Percentiles rank a stretch among this genome's conserved stretches.
These are phyloP conservation scores for Gila robusta DNA, from an alignment of 2,797 vertebrate species.

Conservation along the genomic window DNA sequence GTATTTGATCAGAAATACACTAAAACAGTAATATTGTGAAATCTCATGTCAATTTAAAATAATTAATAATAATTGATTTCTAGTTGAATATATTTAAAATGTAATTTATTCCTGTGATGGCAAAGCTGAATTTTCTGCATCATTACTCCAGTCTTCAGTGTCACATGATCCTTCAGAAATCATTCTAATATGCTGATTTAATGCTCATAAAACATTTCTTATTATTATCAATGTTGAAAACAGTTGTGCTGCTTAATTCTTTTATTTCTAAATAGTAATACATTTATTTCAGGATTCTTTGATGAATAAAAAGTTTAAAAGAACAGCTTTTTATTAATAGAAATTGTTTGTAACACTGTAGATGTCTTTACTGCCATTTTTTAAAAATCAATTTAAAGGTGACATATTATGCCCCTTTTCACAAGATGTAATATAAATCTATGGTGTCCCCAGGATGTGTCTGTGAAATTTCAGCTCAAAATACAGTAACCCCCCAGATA, in stretches of 20 bases:
- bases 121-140: background rate
- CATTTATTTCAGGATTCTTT: background rate
- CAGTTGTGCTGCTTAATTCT: background rate
- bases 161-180: background rate
- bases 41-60: background rate
- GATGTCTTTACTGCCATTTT: background rate
- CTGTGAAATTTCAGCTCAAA: too few species aligned
- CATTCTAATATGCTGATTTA: background rate
- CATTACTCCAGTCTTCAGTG: background rate
- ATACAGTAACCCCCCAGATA: too few species aligned
- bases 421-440: too few species aligned
- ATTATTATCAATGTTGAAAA: background rate
- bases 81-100: background rate
- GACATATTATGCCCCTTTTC: too few species aligned
- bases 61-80: background rate
- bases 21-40: background rate
- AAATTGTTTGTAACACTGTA: background rate
- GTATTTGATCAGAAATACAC: background rate
- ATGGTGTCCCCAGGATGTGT: too few species aligned
- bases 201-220: background rate
- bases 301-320: background rate
- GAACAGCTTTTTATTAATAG: background rate
- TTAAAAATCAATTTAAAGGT: too few species aligned
- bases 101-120: background rate
- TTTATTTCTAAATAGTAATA: background rate